Base-by-base conservation (phyloP, 1,140 invertebrate genomes). In the Saccostrea cuccullata region DNA sequence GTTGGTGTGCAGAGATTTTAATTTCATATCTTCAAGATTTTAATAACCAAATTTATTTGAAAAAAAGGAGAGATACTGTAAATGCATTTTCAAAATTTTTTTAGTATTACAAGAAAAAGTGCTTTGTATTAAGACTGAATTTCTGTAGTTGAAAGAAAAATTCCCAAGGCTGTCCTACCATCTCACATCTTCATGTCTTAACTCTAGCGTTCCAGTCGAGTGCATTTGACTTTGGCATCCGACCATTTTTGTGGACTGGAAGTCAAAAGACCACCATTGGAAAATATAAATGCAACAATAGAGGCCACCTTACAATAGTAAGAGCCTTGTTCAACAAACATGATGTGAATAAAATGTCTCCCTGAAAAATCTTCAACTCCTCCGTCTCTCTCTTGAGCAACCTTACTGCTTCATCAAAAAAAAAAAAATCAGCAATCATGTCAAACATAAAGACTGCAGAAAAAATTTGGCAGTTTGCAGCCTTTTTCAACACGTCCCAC, bases 211-310 rank as follows among this genome's bases (percentile, higher is more conserved):
- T 26, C 70, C 23, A 77, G 70, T 77, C 26, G 56, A 26, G 84
- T 30, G 40, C 30, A 56, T 60, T 60, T 60, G 47, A 60, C 55
- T 60, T 77, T 85, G 84, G 84, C 84, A 85, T 87, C 82, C 67
- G 73, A 82, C 82, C 55, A 87, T 77, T 60, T 77, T 86, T 88
- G 82, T 88, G 88, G 70, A 87, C 70, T 36, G 89, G 84, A 87
- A 40, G 87, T 89, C 89, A 89, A 89, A 87, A 89, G 89, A 89
- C 89, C 87, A 87, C 89, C 83, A 89, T 58, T 77, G 40, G 82
- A 70, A 89, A 82, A 85, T 87, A 89, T 89, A 89, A 89, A 89
- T 89, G 89, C 89, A 89, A 89, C 89, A 87, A 73, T 58, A 86
- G 85, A 58, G 30, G 47, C 55, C 70, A 77, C 23, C 55, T 64